These are phyloP conservation scores for Lepidochrysops patricia DNA, from an alignment of 2,888 invertebrate genomes.

Conservation along the genomic window DNA sequence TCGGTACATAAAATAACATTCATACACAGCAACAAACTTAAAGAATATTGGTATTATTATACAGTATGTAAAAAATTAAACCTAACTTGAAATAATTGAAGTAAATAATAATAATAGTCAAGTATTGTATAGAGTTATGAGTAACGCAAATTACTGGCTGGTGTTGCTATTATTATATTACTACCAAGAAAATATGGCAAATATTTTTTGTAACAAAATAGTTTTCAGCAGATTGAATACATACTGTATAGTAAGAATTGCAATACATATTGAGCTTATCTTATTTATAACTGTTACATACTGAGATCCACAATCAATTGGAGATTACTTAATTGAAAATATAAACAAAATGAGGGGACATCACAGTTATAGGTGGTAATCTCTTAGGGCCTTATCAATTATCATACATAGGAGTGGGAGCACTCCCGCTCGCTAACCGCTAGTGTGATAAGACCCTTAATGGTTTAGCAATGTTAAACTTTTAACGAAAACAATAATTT, in stretches of 20 bases:
- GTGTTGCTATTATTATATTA: background rate
- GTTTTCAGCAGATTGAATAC: background rate
- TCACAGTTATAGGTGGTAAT: too few relatives aligned
- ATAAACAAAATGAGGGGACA: background rate
- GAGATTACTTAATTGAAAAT: conserved; percentile 54
- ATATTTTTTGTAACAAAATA: background rate
- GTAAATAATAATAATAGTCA: too few relatives aligned
- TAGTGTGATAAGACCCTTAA: too few relatives aligned
- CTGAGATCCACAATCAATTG: conserved; percentile 72
- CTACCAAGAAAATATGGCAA: background rate
- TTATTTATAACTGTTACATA: conserved; percentile 46
- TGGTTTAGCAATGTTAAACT: too few relatives aligned
- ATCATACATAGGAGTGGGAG: too few relatives aligned
- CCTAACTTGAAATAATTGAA: background rate
- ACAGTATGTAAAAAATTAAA: background rate
- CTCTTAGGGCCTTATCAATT: too few relatives aligned
- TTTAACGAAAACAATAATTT: too few relatives aligned
- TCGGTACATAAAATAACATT: conserved; percentile 29
- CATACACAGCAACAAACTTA: conserved; percentile 45
- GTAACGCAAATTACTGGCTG: too few relatives aligned
- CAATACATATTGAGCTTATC: conserved; percentile 47
- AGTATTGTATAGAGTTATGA: too few relatives aligned
- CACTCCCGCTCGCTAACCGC: too few relatives aligned
- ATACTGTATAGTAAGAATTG: conserved; percentile 27
- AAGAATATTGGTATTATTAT: conserved; percentile 50